phyloP scores from a whole-genome alignment of 2,113 vertebrate species.

The Microtus richardsoni region DNA sequence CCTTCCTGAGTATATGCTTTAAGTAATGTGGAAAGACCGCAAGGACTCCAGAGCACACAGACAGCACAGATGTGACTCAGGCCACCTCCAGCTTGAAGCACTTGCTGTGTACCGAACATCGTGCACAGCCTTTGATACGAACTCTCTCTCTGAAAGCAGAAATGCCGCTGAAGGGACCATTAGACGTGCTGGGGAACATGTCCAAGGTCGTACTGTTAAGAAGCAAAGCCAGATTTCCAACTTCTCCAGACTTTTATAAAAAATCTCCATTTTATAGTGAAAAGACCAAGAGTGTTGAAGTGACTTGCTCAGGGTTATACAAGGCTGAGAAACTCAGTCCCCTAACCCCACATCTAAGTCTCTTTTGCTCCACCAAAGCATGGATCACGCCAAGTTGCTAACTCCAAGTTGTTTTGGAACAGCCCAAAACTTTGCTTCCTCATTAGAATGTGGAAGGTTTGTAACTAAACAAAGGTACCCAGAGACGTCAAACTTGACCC shows the following conservation, averaged over 20 bases:
- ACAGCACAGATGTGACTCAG: background rate
- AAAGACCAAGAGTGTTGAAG: background rate
- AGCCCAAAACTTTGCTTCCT: background rate
- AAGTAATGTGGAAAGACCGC: too few species aligned
- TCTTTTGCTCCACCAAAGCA: background rate
- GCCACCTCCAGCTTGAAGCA: background rate
- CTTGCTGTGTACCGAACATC: background rate
- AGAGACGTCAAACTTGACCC: background rate
- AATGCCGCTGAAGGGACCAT: background rate
- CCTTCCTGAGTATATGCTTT: background rate
- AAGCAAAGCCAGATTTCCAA: background rate
- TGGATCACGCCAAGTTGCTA: background rate
- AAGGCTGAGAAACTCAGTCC: background rate
- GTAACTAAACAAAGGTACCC: background rate
- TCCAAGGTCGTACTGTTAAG: background rate
- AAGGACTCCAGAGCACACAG: background rate
- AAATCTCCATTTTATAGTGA: background rate
- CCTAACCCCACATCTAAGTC: too few species aligned
- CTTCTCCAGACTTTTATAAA: background rate
- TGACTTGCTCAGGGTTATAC: background rate
- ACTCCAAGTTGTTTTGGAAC: background rate
- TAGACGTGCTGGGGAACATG: background rate
- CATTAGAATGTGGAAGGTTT: slow-evolving; percentile 18
- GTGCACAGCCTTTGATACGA: background rate
- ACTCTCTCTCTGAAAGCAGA: background rate